These are phyloP conservation scores for Potamilus streckersoni DNA, from an alignment of 1,140 invertebrate genomes.

Conservation along the genomic window DNA sequence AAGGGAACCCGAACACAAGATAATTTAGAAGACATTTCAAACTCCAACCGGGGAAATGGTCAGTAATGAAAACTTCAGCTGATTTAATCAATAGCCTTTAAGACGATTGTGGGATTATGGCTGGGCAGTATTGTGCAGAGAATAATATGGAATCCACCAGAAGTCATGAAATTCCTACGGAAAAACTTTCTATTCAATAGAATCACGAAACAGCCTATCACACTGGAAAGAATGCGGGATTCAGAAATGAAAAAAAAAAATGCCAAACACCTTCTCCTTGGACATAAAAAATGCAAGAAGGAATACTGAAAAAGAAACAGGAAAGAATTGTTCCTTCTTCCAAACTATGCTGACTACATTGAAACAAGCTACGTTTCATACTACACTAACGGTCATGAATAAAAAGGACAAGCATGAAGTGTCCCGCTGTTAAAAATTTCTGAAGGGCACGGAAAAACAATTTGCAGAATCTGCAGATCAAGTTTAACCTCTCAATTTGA, in stretches of 20 bases:
- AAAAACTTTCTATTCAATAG: not conserved
- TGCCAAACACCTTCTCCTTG: not conserved
- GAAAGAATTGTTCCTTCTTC: not conserved
- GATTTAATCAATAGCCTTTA: constrained; percentile 64
- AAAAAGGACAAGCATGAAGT: not conserved
- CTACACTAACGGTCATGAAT: not conserved
- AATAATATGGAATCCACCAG: not conserved
- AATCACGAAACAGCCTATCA: not conserved
- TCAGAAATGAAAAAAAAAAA: not conserved
- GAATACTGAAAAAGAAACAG: not conserved
- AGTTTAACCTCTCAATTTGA: no score
- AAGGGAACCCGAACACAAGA: constrained; percentile 1
- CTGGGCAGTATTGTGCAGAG: not conserved
- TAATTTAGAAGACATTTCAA: constrained; percentile 23
- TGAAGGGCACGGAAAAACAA: not conserved
- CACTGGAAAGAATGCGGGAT: not conserved
- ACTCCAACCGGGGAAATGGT: constrained; percentile 31
- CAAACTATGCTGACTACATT: not conserved
- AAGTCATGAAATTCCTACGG: not conserved
- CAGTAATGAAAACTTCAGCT: constrained; percentile 67
- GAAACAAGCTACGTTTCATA: not conserved
- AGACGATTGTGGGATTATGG: not conserved
- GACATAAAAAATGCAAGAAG: not conserved
- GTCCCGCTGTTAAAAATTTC: not conserved
- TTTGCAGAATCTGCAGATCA: not conserved